Evolutionary conservation across 2,797 vertebrate species (phyloP), one percentile per base, ranked within the genome.

Genomic region (Brachyrhaphis roseni): DNA sequence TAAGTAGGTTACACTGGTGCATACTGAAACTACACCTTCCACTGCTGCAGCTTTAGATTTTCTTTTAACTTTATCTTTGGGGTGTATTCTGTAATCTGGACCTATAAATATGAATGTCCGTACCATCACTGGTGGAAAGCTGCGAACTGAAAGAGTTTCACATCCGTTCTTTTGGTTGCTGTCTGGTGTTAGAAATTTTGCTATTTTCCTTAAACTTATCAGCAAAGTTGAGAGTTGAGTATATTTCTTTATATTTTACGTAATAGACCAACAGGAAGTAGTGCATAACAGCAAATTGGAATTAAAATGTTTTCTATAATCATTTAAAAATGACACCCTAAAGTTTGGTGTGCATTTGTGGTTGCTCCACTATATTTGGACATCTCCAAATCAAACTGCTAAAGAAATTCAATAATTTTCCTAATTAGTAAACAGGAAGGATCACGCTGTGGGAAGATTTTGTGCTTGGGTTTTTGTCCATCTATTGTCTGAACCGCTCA

Each of bases 1-100:
- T 86, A 92, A 92, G 86, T 90, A 88, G 92, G 91, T 92, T 87
- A 90, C 78, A 85, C 90, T 75, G 89, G 90, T 77, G 84, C 62
- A 89, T 84, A 72, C n/a, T 72, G 68, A 72, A 72, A 72, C 43
- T 72, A 46, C 43, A 46, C 86, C 84, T 59, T 62, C 78, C 71
- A 49, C 86, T 47, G 81, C 92, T 91, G 91, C 90, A 92, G 87
- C 80, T 31, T 72, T 28, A 46, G 13, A 28, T 28, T 31, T 18
- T 45, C 12, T 31, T 46, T 72, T 28, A 93, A 91, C 87, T 59
- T 28, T 93, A 92, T 81, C 81, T 83, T 41, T 51, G 49, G 59
- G 23, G 72, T 75, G 57, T 71, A 8, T 41, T 26, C 47, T 43
- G 8, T 23, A 34, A 75, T 1, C 11, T 15, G n/a, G 18, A 28